Evolutionary conservation across 1,140 invertebrate species (phyloP).

Genomic region (Hypsibius dujardini): DNA sequence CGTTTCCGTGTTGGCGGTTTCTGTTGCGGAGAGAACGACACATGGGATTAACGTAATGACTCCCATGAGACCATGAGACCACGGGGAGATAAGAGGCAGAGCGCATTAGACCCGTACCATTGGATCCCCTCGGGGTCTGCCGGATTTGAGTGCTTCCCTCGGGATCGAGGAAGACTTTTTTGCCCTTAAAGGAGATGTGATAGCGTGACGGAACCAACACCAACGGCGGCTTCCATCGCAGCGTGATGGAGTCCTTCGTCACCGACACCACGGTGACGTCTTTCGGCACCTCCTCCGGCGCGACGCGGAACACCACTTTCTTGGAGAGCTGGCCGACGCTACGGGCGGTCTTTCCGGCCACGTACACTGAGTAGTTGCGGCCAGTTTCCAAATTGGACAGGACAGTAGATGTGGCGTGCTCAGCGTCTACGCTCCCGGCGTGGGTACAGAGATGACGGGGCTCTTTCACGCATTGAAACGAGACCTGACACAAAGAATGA

Average conservation of each 20-base stretch:
- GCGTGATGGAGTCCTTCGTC: constrained; percentile 9
- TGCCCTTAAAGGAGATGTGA: constrained; percentile 66
- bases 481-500: not conserved
- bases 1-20: constrained; percentile 42
- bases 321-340: constrained; percentile 39
- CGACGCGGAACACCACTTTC: constrained; percentile 26
- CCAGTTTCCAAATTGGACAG: constrained; percentile 72
- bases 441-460: constrained; percentile 1
- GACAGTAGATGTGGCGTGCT: constrained; percentile 68
- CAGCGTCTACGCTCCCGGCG: constrained; percentile 43
- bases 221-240: constrained; percentile 18
- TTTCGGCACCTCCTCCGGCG: constrained; percentile 7
- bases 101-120: too few species aligned
- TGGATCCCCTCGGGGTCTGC: constrained; percentile 1
- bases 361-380: constrained; percentile 74
- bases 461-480: not conserved
- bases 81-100: too few species aligned
- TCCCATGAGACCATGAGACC: too few species aligned
- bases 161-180: constrained; percentile 84
- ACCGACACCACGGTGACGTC: constrained; percentile 18
- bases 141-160: constrained; percentile 61
- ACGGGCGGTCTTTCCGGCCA: constrained; percentile 58
- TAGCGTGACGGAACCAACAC: constrained; percentile 11
- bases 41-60: too few species aligned
- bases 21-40: too few species aligned